phyloP scores from a whole-genome alignment of 2,113 vertebrate species.

The Spea bombifrons region DNA sequence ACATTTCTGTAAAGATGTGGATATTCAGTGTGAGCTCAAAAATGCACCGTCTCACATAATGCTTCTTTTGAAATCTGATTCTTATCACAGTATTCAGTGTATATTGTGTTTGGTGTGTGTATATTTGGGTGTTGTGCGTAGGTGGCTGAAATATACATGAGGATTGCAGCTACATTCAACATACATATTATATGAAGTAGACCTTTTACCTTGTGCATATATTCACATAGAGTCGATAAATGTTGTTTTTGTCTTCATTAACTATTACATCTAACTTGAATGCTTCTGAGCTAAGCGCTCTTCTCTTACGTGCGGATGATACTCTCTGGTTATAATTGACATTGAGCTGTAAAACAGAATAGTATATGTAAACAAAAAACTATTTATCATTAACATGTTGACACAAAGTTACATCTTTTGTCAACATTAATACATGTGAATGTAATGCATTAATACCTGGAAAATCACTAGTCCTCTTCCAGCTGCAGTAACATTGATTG shows the following conservation, averaged over 20 bases:
- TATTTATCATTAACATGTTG: no score
- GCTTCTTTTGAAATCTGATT: no score
- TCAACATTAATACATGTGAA: no score
- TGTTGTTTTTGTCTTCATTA: not conserved
- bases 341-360: not conserved
- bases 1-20: no score
- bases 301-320: not conserved
- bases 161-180: no score
- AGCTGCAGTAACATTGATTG: constrained; percentile 12
- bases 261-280: not conserved
- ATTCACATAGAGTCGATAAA: not conserved
- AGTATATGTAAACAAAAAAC: no score
- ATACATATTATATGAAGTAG: not conserved
- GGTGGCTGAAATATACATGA: no score
- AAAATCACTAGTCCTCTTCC: constrained; percentile 28
- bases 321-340: not conserved
- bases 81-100: no score
- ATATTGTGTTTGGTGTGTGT: no score
- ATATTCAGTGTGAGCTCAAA: no score
- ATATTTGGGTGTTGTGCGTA: no score
- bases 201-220: constrained; percentile 7
- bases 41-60: no score
- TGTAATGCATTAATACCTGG: constrained; percentile 3
- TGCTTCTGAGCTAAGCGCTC: not conserved
- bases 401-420: not conserved